A percentile compares a stretch with the other conserved stretches of the same genome.
Conservation (phyloP, 1,140 invertebrate species). For the Conopomorpha cramerella region DNA sequence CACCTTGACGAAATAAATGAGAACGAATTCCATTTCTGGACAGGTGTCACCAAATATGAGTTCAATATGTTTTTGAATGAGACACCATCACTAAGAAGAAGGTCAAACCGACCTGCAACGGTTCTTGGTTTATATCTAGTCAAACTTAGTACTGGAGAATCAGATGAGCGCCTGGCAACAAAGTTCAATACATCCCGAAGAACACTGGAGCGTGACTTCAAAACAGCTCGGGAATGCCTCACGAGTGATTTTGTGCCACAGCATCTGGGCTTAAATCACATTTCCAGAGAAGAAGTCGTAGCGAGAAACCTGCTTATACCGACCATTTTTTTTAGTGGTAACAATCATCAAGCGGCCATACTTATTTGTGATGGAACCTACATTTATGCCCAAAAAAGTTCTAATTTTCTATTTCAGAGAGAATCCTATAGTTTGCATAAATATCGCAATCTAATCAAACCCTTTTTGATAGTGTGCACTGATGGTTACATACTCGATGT, state of each 20-base stretch:
- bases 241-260: neutral
- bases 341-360: neutral
- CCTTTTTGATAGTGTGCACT: constrained; percentile 3
- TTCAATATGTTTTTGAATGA: neutral
- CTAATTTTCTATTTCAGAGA: constrained; percentile 7
- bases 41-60: neutral
- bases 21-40: neutral
- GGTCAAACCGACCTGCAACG: neutral
- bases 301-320: constrained; percentile 1
- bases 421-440: constrained; percentile 10
- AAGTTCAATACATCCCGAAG: neutral
- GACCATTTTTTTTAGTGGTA: neutral
- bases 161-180: neutral
- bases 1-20: neutral
- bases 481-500: constrained; percentile 10
- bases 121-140: neutral
- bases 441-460: constrained; percentile 9
- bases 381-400: constrained; percentile 10
- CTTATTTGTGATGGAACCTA: constrained; percentile 11
- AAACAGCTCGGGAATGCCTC: neutral
- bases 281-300: neutral
- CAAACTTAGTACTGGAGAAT: neutral
- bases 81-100: neutral
- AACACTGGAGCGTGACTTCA: neutral
- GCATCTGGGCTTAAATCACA: constrained; percentile 4